Percentiles rank a stretch among this genome's conserved stretches.
Evolutionary conservation across 2,888 invertebrate genomes (phyloP).

Genomic region (Yponomeuta malinellus): DNA sequence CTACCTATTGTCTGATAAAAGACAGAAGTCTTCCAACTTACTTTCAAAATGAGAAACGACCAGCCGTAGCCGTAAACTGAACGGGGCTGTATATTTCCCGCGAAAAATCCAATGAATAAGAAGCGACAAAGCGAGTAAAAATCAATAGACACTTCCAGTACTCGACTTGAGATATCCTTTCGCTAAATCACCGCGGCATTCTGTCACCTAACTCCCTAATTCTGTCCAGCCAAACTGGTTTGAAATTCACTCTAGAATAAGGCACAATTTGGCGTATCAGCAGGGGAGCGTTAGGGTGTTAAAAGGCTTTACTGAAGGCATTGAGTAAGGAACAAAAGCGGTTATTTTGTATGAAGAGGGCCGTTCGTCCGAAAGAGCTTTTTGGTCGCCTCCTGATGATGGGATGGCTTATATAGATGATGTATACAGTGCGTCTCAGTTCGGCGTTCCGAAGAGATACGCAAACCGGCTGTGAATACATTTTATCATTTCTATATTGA

Average conservation of each 20-base stretch:
- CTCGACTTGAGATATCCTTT: conserved; percentile 12
- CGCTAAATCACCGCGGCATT: neutral
- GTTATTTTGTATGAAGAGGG: conserved; percentile 11
- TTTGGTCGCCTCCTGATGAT: conserved; percentile 6
- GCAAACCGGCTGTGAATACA: too few species aligned
- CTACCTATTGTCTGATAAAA: too few species aligned
- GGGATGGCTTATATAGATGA: conserved; percentile 3
- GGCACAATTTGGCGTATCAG: neutral
- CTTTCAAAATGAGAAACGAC: neutral
- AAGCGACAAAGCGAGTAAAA: conserved; percentile 11
- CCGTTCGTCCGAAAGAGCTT: conserved; percentile 6
- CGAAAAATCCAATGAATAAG: conserved; percentile 2
- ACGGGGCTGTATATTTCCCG: neutral
- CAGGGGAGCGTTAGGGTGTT: neutral
- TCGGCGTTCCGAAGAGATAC: neutral
- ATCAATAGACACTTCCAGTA: conserved; percentile 13
- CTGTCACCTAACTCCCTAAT: neutral
- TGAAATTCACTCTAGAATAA: neutral
- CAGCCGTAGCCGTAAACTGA: neutral
- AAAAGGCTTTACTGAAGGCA: conserved; percentile 1
- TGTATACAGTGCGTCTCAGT: neutral
- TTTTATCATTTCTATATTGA: too few species aligned
- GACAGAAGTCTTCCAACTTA: too few species aligned
- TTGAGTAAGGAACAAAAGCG: conserved; percentile 13
- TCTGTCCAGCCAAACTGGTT: neutral